Base-by-base conservation (phyloP, 23 tunicate genomes). In the Pegea sp. region DNA sequence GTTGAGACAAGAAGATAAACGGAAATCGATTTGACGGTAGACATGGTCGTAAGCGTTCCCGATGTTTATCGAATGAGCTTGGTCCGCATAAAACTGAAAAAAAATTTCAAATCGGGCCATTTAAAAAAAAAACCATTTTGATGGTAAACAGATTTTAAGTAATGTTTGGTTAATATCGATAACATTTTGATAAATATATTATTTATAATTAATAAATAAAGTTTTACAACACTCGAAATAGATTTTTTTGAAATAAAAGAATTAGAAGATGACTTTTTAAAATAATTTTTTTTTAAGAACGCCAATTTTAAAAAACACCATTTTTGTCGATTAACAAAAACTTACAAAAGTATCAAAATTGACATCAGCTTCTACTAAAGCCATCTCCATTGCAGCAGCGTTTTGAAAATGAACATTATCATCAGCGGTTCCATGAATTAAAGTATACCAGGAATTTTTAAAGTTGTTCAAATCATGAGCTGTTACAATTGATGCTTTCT, bases 341-440 rank as follows among this genome's bases (percentile, higher is more conserved):
- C 90, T 70, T 66, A 89, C 98, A 52, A 89, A 89, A 51, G 62
- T 65, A n/a, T n/a, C 98, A 58, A 89, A 89, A 63, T 89, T 90
- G 22, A 89, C 88, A 54, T 79, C 90, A 23, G 64, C 60, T 42
- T 66, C 90, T 20, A 89, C 98, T 27, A 89, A 70, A 2, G 98
- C 98, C 34, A 77, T 89, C 51, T 89, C 98, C 98, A 89, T 89
- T 34, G 56, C 76, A 5, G 98, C 98, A 19, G 98, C 98, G 43
- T 62, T 76, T 26, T 77, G 81, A 60, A 89, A 89, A 33, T 89
- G 98, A 13, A 89, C 98, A 48, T 89, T 89, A 71, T 89, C 98
- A 50, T 89, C 98, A 5, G 88, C 88, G 48, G 98, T 77, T 32
- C 90, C 98, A 42, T 89, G 98, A 29, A 89, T 89, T 31, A 89